Percentiles rank a stretch among this genome's conserved stretches.
Conservation (phyloP, 2,797 vertebrate species). For the Anguilla marmorata region DNA sequence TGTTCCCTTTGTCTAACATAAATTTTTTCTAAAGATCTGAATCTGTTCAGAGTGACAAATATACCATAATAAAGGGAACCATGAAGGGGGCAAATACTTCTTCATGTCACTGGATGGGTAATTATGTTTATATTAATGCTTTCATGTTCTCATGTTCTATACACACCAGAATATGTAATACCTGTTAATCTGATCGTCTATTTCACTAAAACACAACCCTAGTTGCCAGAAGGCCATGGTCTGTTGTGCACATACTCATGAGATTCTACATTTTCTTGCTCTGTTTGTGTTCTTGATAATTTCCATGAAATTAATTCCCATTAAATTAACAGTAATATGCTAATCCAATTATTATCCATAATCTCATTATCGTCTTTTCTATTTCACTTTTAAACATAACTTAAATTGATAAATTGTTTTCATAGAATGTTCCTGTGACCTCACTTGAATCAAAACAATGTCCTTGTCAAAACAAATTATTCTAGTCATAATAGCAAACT, state of each 20-base stretch:
- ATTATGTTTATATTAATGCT: neutral
- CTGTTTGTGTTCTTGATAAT: neutral
- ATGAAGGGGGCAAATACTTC: too few species aligned
- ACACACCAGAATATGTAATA: neutral
- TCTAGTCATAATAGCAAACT: neutral
- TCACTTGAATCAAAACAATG: neutral
- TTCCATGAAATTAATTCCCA: neutral
- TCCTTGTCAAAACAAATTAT: neutral
- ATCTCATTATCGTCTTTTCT: neutral
- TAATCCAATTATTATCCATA: neutral
- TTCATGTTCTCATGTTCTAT: neutral
- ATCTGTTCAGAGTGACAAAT: too few species aligned
- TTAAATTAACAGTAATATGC: neutral
- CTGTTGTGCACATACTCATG: too few species aligned
- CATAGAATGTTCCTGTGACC: neutral
- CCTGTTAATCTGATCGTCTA: neutral
- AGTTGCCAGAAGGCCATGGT: neutral
- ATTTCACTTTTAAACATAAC: neutral
- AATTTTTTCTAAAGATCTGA: too few species aligned
- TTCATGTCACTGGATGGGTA: too few species aligned
- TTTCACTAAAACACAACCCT: neutral
- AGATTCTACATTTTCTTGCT: neutral
- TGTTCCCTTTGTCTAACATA: too few species aligned
- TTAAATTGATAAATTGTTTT: neutral
- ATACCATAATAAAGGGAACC: too few species aligned